phyloP scores from a whole-genome alignment of 2,888 invertebrate genomes.

The Leucophora obtusa region DNA sequence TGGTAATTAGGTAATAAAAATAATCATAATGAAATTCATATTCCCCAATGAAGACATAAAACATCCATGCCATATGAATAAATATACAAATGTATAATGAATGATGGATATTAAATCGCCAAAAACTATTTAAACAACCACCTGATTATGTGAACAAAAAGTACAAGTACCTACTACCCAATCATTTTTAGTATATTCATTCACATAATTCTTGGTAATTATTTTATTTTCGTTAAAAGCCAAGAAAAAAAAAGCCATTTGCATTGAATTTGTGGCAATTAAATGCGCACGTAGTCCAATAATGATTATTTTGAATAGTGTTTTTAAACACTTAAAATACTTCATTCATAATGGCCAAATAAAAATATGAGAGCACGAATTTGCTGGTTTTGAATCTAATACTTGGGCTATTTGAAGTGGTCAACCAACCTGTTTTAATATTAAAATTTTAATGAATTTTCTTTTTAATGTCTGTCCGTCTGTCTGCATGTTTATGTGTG shows the following conservation, averaged over 20 bases:
- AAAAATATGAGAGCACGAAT: conserved; percentile 22
- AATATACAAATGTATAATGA: not conserved
- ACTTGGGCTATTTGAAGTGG: conserved; percentile 5
- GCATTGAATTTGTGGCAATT: conserved; percentile 60
- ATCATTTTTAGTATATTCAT: conserved; percentile 12
- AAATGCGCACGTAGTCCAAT: conserved; percentile 37
- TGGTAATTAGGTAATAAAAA: conserved; percentile 77
- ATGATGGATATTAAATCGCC: conserved; percentile 3
- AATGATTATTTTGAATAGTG: conserved; percentile 40
- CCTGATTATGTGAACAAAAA: conserved; percentile 56
- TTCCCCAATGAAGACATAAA: conserved; percentile 41
- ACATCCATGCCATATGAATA: conserved; percentile 1
- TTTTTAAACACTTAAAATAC: conserved; percentile 15
- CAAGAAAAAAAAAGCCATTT: conserved; percentile 33
- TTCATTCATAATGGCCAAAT: conserved; percentile 3
- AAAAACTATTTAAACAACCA: conserved; percentile 56
- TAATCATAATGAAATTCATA: conserved; percentile 62
- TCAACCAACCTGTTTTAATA: conserved; percentile 33
- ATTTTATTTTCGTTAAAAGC: conserved; percentile 28
- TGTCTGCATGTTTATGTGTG: not conserved
- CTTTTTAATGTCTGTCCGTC: conserved; percentile 21
- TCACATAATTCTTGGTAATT: conserved; percentile 62
- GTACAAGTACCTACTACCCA: conserved; percentile 14
- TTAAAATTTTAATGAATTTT: conserved; percentile 16
- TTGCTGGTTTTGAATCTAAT: not conserved